phyloP scores from a whole-genome alignment of 2,113 vertebrate species.

The Gorsachius goisagi region DNA sequence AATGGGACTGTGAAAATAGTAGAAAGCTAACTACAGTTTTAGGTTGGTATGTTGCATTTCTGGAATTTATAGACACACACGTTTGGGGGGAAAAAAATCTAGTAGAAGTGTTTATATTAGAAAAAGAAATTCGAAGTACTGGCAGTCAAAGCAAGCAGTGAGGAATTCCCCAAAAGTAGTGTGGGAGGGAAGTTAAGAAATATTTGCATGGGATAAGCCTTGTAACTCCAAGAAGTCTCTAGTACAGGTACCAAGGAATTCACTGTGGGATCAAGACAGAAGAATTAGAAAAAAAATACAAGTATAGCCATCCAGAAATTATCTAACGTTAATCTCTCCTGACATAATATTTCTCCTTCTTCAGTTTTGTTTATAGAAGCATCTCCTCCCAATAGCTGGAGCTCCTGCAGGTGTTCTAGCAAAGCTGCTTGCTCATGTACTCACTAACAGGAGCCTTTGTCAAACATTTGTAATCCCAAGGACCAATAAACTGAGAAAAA shows the following conservation, averaged over 20 bases:
- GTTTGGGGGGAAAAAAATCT: too few species aligned
- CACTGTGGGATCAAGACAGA: background rate
- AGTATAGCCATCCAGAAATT: background rate
- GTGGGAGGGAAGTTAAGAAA: background rate
- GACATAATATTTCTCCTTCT: background rate
- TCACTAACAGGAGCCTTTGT: too few species aligned
- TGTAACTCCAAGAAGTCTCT: background rate
- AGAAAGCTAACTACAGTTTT: background rate
- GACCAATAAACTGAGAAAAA: background rate
- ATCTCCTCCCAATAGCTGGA: background rate
- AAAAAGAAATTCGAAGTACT: background rate
- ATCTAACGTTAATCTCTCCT: background rate
- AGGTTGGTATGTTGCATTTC: background rate
- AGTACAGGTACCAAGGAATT: background rate
- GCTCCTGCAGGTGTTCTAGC: background rate
- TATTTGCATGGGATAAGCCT: background rate
- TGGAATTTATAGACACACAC: background rate
- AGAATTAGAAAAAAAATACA: background rate
- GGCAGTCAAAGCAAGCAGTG: background rate
- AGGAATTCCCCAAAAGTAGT: background rate
- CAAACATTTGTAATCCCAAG: background rate
- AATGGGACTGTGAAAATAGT: background rate
- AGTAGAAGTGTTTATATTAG: background rate
- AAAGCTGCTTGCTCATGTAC: background rate
- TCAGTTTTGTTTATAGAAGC: background rate